Percentiles rank a stretch among this genome's conserved stretches.
Evolutionary conservation across 2,113 vertebrate genomes (phyloP).

Genomic region (Oophaga pumilio): DNA sequence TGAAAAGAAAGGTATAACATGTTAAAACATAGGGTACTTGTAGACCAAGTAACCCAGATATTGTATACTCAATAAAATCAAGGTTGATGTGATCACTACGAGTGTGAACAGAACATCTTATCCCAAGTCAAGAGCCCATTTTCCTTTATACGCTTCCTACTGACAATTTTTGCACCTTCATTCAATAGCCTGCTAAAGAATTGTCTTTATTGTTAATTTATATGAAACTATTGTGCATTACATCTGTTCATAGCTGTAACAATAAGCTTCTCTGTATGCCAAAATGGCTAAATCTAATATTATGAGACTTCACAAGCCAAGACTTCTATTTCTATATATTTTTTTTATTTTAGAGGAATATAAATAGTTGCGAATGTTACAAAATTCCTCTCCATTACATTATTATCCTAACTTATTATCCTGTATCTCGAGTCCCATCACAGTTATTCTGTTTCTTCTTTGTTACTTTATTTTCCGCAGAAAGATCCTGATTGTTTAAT

Average conservation of each 20-base stretch:
- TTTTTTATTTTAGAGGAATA: neutral
- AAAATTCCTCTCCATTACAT: neutral
- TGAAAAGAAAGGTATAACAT: too few species aligned
- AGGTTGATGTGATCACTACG: neutral
- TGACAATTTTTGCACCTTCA: neutral
- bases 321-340: neutral
- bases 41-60: too few species aligned
- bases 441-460: neutral
- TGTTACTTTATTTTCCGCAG: neutral
- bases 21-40: too few species aligned
- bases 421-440: neutral
- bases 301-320: neutral
- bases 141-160: too few species aligned
- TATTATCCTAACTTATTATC: neutral
- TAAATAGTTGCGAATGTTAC: neutral
- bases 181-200: neutral
- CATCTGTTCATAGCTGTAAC: neutral
- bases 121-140: too few species aligned
- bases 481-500: constrained; percentile 8
- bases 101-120: neutral
- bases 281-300: neutral
- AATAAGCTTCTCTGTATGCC: neutral
- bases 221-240: neutral
- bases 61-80: neutral
- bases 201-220: neutral